phyloP scores from a whole-genome alignment of 2,888 invertebrate species.

The Acronicta psi region DNA sequence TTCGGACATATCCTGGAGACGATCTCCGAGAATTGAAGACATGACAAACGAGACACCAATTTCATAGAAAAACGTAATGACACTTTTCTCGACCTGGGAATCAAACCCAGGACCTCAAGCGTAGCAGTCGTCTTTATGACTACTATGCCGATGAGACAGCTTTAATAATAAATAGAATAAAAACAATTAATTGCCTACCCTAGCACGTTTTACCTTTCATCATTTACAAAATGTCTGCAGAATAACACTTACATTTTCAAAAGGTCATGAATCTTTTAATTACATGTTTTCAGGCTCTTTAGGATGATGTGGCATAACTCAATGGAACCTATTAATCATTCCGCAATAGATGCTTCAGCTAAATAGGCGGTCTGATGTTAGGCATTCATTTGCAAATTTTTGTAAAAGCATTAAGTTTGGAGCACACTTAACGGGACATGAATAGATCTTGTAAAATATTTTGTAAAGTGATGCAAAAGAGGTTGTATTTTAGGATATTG shows the following conservation, averaged over 20 bases:
- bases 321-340: conserved; percentile 61
- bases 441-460: too few species aligned
- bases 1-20: too few species aligned
- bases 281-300: conserved; percentile 10
- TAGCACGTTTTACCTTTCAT: not conserved
- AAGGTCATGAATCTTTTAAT: conserved; percentile 24
- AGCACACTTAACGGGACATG: conserved; percentile 18
- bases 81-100: too few species aligned
- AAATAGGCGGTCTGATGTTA: conserved; percentile 31
- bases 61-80: too few species aligned
- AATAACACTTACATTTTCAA: conserved; percentile 17
- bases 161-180: not conserved
- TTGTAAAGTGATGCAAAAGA: too few species aligned
- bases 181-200: not conserved
- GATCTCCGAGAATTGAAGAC: too few species aligned
- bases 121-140: too few species aligned
- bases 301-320: conserved; percentile 46
- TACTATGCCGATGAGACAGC: too few species aligned
- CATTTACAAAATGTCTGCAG: not conserved
- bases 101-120: too few species aligned
- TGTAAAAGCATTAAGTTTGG: conserved; percentile 35
- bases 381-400: conserved; percentile 52
- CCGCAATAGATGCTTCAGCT: conserved; percentile 29
- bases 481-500: too few species aligned
- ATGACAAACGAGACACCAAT: too few species aligned